phyloP scores from a whole-genome alignment of 2,888 invertebrate species.

The Furcula furcula region DNA sequence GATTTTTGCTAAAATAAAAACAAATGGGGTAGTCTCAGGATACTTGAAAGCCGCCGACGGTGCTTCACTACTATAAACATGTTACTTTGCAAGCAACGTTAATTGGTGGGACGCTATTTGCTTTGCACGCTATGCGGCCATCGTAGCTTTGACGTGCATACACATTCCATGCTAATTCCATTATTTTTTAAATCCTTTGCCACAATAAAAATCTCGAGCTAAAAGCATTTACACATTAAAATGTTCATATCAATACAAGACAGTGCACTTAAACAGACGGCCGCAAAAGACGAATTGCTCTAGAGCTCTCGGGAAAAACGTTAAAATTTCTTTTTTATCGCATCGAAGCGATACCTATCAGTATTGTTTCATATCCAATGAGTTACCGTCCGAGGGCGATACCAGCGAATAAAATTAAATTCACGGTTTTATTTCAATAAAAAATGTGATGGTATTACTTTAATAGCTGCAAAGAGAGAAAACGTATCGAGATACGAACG shows the following conservation, averaged over 20 bases:
- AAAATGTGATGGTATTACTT: slow-evolving; percentile 60
- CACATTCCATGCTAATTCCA: slow-evolving; percentile 11
- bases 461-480: slow-evolving; percentile 70
- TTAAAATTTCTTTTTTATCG: slow-evolving; percentile 63
- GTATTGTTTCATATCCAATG: slow-evolving; percentile 71
- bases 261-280: slow-evolving; percentile 68
- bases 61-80: slow-evolving; percentile 48
- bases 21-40: slow-evolving; percentile 36
- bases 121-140: slow-evolving; percentile 38
- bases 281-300: slow-evolving; percentile 54
- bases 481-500: slow-evolving; percentile 50
- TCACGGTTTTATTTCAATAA: slow-evolving; percentile 58
- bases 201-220: slow-evolving; percentile 11
- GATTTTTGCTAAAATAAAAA: slow-evolving; percentile 58
- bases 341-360: slow-evolving; percentile 63
- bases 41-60: slow-evolving; percentile 63
- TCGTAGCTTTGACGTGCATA: slow-evolving; percentile 24
- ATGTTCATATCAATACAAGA: slow-evolving; percentile 58
- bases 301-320: slow-evolving; percentile 51
- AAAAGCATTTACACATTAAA: slow-evolving; percentile 36
- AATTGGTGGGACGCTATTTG: slow-evolving; percentile 64
- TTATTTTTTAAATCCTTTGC: slow-evolving; percentile 6
- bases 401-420: slow-evolving; percentile 66
- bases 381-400: slow-evolving; percentile 59
- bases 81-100: slow-evolving; percentile 61